Evolutionary conservation across 2,888 invertebrate species (phyloP), one percentile per base, ranked within the genome.

Genomic region (Cataglyphis cursor): DNA sequence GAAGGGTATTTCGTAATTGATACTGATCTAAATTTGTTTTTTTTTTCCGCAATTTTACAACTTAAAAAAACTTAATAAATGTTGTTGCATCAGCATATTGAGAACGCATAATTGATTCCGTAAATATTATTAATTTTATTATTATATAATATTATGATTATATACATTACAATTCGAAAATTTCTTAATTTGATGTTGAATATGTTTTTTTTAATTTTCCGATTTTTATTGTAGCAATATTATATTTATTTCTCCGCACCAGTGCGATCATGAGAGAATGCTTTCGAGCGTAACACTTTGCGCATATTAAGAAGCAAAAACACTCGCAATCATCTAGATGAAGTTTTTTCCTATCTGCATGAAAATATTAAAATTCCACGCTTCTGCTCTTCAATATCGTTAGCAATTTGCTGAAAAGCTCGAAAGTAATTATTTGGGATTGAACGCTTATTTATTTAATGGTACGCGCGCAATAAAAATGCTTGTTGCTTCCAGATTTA

Each of bases 401-500:
- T 51, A 5, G 62, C 44, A 54, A 68, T 76, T 76, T 24, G 18
- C 24, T 66, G 24, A 51, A 66, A 35, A 51, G 51, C 35, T 66
- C 2, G 10, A 24, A 24, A 51, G 9, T n/a, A 74, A 66, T 48
- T 64, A 21, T 10, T 54, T 35, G 5, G 1, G 51, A 51, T 51
- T n/a, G 51, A n/a, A n/a, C n/a, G 51, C 12, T 15, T 61, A 59
- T 62, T 61, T 74, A 64, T 44, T 74, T 44, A 64, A 48, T 65
- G 24, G 6, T 28, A 65, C 8, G 65, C 12, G 65, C n/a, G 21
- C 15, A 21, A 5, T 64, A 65, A 65, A 74, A 28, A 31, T 48
- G 76, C 44, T 75, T 54, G n/a, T 24, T 44, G 66, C 48, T 68
- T 48, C 57, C 72, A 41, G 78, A 72, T 80, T 72, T 59, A 59